Percentiles rank a stretch among this genome's conserved stretches.
These are phyloP conservation scores for Lanius ludovicianus DNA, from an alignment of 2,113 vertebrate genomes.

Conservation along the genomic window DNA sequence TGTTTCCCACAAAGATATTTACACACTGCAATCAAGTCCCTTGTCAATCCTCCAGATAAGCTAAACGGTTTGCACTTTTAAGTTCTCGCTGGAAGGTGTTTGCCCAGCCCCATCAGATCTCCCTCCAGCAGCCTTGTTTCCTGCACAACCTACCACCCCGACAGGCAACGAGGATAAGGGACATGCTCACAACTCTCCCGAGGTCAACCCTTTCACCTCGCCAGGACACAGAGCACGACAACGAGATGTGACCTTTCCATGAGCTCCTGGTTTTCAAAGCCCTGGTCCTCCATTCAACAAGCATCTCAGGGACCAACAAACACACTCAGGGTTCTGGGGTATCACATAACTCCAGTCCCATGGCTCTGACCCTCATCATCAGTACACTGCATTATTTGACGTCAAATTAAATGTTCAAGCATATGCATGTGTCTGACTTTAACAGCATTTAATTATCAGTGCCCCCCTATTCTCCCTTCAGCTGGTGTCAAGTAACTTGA, in stretches of 20 bases:
- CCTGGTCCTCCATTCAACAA: neutral
- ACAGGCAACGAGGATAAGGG: rapidly evolving
- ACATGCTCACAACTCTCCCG: rapidly evolving
- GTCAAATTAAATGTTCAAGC: neutral
- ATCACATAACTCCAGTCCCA: rapidly evolving
- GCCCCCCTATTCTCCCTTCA: neutral
- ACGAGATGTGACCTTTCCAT: neutral
- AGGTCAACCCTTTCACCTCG: neutral
- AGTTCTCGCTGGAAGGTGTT: conserved; percentile 46
- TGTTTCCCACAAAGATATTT: conserved; percentile 49
- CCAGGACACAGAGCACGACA: rapidly evolving
- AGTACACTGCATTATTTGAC: rapidly evolving
- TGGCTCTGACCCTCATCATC: neutral
- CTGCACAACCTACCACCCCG: neutral
- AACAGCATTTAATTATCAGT: neutral
- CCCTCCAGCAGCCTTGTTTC: neutral
- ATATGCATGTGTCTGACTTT: neutral
- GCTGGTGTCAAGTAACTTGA: neutral
- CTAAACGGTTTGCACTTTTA: conserved; percentile 49
- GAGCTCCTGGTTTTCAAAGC: neutral
- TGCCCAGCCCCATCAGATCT: conserved; percentile 13
- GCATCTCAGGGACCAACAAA: neutral
- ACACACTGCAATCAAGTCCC: conserved; percentile 36
- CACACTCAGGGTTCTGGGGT: neutral
- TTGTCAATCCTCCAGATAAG: conserved; percentile 60